Percentiles rank a stretch among this genome's conserved stretches.
phyloP scores from a whole-genome alignment of 1,140 invertebrate genomes.

The Drosophila baimaii region DNA sequence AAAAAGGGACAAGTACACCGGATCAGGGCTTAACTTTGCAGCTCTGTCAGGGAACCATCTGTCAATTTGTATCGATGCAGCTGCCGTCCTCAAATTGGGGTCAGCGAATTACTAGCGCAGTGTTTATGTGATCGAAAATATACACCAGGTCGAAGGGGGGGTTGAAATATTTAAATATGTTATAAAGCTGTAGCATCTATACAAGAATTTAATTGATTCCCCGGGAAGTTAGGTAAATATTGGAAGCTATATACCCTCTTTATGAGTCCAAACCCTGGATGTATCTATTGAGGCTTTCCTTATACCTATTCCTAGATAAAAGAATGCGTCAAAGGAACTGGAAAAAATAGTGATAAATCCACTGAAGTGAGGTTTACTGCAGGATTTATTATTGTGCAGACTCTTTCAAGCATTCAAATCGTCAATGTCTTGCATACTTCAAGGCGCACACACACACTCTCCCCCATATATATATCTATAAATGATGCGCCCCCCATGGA shows the following conservation, averaged over 20 bases:
- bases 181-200: not conserved
- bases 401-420: slow-evolving; percentile 49
- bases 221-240: not conserved
- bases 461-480: not conserved
- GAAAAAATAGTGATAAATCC: slow-evolving; percentile 3
- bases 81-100: slow-evolving; percentile 46
- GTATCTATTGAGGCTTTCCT: too few relatives aligned
- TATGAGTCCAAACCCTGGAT: not conserved
- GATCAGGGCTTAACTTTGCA: slow-evolving; percentile 37
- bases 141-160: not conserved
- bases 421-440: slow-evolving; percentile 57
- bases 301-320: too few relatives aligned
- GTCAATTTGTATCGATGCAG: slow-evolving; percentile 65
- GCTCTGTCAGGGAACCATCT: slow-evolving; percentile 23
- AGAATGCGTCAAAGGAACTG: too few relatives aligned
- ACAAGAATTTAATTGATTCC: not conserved
- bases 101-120: slow-evolving; percentile 32
- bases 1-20: slow-evolving; percentile 5
- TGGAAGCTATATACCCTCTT: too few relatives aligned
- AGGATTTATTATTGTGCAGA: slow-evolving; percentile 34
- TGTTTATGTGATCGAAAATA: slow-evolving; percentile 7
- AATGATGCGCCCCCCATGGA: not conserved
- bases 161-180: slow-evolving; percentile 4
- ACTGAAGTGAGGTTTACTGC: slow-evolving; percentile 1
- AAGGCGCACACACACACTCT: not conserved